These are phyloP conservation scores for Ormyrus rosae DNA, from an alignment of 2,888 invertebrate species.

Conservation along the genomic window DNA sequence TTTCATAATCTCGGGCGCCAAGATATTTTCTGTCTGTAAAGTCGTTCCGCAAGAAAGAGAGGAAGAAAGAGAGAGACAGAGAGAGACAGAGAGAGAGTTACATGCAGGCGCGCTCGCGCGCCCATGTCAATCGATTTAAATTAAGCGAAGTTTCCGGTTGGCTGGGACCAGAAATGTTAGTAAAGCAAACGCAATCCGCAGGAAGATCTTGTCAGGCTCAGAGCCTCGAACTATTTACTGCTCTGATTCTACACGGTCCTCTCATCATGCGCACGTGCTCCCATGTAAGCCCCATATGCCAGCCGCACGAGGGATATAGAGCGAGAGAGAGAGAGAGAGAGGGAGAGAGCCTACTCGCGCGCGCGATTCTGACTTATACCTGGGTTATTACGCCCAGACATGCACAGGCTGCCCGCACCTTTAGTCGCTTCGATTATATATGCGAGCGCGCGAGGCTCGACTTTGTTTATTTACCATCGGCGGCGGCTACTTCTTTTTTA, in stretches of 20 bases:
- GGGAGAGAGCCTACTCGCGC: not conserved
- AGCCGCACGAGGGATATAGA: conserved; percentile 14
- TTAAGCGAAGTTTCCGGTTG: conserved; percentile 57
- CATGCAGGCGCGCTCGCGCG: conserved; percentile 28
- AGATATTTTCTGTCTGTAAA: conserved; percentile 29
- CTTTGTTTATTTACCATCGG: not conserved
- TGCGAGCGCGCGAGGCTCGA: conserved; percentile 2
- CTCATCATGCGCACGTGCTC: conserved; percentile 49
- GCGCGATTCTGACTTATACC: conserved; percentile 48
- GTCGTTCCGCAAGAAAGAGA: not conserved
- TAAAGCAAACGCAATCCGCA: conserved; percentile 54
- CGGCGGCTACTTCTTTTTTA: conserved; percentile 10
- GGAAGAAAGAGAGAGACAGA: conserved; percentile 8
- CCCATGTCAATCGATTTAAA: conserved; percentile 57
- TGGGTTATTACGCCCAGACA: conserved; percentile 52
- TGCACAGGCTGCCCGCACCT: conserved; percentile 15
- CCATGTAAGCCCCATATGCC: conserved; percentile 49
- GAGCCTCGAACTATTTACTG: conserved; percentile 55
- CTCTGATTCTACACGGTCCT: conserved; percentile 43
- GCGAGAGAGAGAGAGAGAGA: not conserved
- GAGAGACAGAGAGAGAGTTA: conserved; percentile 26
- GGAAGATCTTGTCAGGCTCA: conserved; percentile 57
- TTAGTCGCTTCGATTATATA: conserved; percentile 28
- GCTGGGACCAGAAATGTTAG: conserved; percentile 50
- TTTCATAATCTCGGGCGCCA: conserved; percentile 47